These are phyloP conservation scores for Smittia aterrima DNA, from an alignment of 2,888 invertebrate species.

Conservation along the genomic window DNA sequence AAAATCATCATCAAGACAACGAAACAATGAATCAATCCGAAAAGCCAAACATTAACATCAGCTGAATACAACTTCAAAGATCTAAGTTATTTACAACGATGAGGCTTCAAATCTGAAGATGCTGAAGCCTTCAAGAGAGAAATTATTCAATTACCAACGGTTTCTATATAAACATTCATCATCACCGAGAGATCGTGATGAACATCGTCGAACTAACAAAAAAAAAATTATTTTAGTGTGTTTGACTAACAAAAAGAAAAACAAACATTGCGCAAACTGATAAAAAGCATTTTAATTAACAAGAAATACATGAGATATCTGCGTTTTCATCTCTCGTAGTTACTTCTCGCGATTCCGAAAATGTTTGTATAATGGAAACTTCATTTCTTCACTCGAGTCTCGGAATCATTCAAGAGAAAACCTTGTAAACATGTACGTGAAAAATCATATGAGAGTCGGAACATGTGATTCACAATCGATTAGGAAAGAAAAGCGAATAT, in stretches of 20 bases:
- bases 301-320: not conserved
- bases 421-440: not conserved
- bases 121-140: not conserved
- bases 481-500: not conserved
- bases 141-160: not conserved
- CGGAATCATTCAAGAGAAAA: too few relatives aligned
- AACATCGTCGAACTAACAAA: not conserved
- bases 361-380: too few relatives aligned
- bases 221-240: not conserved
- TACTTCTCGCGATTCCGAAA: too few relatives aligned
- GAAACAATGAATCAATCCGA: not conserved
- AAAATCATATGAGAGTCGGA: not conserved
- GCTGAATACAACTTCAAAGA: not conserved
- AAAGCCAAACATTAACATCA: not conserved
- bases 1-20: not conserved
- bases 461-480: too few relatives aligned
- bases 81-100: not conserved
- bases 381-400: too few relatives aligned
- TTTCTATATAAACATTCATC: not conserved
- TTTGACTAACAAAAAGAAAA: not conserved
- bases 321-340: not conserved
- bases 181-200: not conserved
- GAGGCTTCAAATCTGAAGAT: not conserved
- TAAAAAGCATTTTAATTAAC: slow-evolving; percentile 1
- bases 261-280: slow-evolving; percentile 1